These are phyloP conservation scores for Balearica regulorum DNA, from an alignment of 2,797 vertebrate species.

Conservation along the genomic window DNA sequence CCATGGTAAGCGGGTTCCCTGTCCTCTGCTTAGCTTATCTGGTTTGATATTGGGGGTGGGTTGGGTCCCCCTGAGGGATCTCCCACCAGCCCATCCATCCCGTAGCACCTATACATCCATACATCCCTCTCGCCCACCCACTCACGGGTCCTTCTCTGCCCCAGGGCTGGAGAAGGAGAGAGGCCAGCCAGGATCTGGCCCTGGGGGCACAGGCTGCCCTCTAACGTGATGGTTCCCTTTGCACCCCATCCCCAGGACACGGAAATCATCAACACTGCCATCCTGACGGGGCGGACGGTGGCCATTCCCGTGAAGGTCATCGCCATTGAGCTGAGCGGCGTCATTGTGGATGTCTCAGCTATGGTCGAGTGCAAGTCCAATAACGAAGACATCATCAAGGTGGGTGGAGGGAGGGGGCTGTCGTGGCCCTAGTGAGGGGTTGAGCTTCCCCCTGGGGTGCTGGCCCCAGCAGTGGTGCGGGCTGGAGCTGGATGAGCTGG, in stretches of 20 bases:
- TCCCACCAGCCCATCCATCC: background rate
- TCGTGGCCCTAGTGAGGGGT: background rate
- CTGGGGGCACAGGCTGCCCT: background rate
- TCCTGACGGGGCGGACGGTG: slow-evolving; percentile 93
- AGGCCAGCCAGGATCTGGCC: background rate
- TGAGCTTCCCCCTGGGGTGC: background rate
- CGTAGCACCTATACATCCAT: fast-evolving
- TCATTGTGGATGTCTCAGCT: slow-evolving; percentile 85
- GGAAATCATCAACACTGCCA: slow-evolving; percentile 97
- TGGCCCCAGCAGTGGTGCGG: fast-evolving
- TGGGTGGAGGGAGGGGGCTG: slow-evolving; percentile 36
- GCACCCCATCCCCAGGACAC: slow-evolving; percentile 80
- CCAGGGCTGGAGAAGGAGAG: background rate
- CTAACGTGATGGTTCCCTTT: fast-evolving
- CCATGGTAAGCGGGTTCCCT: slow-evolving; percentile 85
- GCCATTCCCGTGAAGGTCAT: slow-evolving; percentile 97
- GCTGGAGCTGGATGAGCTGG: background rate
- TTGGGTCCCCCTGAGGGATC: background rate
- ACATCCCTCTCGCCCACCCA: background rate
- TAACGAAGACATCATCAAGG: slow-evolving; percentile 97
- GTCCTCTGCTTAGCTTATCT: background rate
- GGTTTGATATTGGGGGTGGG: background rate
- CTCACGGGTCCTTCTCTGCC: background rate
- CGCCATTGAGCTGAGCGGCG: slow-evolving; percentile 91
- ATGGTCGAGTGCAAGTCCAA: slow-evolving; percentile 91